Percentiles rank a stretch among this genome's conserved stretches.
Conservation (phyloP, 2,113 vertebrate genomes). For the Perca fluviatilis region DNA sequence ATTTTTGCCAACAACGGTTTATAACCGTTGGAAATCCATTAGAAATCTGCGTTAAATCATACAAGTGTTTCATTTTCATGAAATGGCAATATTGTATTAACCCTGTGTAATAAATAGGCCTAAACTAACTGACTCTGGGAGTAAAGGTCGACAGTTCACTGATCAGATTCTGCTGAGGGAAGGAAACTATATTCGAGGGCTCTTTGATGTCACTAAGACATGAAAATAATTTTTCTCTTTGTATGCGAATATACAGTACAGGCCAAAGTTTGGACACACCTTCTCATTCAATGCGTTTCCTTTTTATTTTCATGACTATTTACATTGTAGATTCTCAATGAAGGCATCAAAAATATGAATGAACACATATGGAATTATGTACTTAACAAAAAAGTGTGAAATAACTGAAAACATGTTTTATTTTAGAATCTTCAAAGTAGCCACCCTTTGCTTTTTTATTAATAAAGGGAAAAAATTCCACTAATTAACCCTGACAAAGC, state of each 20-base stretch:
- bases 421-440: no score
- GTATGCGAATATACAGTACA: conserved; percentile 7
- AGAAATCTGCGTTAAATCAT: background rate
- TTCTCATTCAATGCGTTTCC: no score
- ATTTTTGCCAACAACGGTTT: background rate
- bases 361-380: no score
- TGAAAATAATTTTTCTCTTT: background rate
- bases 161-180: conserved; percentile 32
- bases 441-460: no score
- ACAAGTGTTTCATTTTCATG: background rate
- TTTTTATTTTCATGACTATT: no score
- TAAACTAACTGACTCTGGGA: background rate
- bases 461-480: no score
- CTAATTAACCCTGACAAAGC: no score
- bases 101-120: background rate
- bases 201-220: background rate
- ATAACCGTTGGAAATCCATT: background rate
- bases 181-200: background rate
- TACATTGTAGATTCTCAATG: no score
- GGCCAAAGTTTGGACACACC: no score
- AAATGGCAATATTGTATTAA: background rate
- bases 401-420: no score
- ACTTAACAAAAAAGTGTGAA: no score
- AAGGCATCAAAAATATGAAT: no score
- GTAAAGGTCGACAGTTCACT: background rate